phyloP scores from a whole-genome alignment of 2,797 vertebrate species.

The Meriones psammophilus region DNA sequence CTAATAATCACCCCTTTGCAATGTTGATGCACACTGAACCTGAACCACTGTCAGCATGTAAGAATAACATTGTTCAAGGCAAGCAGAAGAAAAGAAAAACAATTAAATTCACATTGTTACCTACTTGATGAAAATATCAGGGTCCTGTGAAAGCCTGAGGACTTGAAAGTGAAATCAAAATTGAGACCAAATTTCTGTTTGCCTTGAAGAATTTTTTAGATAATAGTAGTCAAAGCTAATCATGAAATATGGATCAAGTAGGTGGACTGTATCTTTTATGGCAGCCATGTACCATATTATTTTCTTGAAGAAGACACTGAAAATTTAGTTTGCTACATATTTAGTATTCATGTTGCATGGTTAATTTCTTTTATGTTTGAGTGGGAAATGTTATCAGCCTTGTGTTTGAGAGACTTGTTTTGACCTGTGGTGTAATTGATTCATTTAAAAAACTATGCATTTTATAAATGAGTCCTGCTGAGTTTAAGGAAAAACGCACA shows the following conservation, averaged over 20 bases:
- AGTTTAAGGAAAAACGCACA: constrained; percentile 69
- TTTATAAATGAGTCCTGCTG: constrained; percentile 66
- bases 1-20: neutral
- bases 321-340: constrained; percentile 31
- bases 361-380: constrained; percentile 57
- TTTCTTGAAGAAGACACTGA: neutral
- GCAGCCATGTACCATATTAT: neutral
- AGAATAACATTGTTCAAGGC: neutral
- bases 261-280: neutral
- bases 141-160: neutral
- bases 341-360: constrained; percentile 61
- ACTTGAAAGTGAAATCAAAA: neutral
- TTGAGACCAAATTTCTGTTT: constrained; percentile 16
- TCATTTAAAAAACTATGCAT: constrained; percentile 76
- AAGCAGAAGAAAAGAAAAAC: too few species aligned
- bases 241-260: neutral
- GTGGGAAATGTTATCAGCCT: constrained; percentile 67
- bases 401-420: constrained; percentile 68
- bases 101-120: neutral
- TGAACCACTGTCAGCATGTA: neutral
- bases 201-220: neutral
- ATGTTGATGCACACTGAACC: neutral
- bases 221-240: neutral
- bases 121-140: neutral
- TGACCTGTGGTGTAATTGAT: constrained; percentile 72